These are phyloP conservation scores for Columba guinea DNA, from an alignment of 2,797 vertebrate genomes.

Conservation along the genomic window DNA sequence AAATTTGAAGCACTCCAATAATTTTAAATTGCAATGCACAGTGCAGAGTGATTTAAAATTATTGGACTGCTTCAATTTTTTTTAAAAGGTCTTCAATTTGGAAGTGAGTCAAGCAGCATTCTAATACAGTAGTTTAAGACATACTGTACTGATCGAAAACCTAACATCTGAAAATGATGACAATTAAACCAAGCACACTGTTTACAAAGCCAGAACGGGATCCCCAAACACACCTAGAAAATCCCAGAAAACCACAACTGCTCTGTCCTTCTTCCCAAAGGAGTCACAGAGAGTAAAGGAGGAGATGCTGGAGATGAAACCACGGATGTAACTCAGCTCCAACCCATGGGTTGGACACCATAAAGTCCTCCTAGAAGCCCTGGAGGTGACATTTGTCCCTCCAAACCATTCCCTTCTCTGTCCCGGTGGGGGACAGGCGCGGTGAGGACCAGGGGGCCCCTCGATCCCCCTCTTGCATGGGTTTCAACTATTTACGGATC, in stretches of 20 bases:
- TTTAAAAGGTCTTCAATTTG: constrained; percentile 84
- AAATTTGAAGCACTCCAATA: constrained; percentile 89
- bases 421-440: rapidly evolving
- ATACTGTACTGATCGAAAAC: constrained; percentile 77
- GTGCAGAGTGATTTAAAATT: constrained; percentile 87
- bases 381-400: background rate
- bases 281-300: background rate
- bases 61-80: constrained; percentile 84
- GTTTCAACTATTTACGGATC: background rate
- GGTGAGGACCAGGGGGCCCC: background rate
- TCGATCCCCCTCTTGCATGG: background rate
- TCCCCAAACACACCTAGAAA: constrained; percentile 17
- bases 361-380: background rate
- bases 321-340: background rate
- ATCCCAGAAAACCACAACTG: background rate
- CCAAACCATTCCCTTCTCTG: background rate
- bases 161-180: constrained; percentile 80
- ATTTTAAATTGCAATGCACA: constrained; percentile 87
- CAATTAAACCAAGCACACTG: constrained; percentile 71
- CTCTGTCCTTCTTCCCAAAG: background rate
- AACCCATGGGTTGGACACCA: rapidly evolving
- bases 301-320: rapidly evolving
- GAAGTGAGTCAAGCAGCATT: constrained; percentile 83
- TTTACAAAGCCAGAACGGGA: background rate
- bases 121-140: constrained; percentile 79